Evolutionary conservation across 2,113 vertebrate genomes (phyloP), one percentile per base, ranked within the genome.

Genomic region (Girardinichthys multiradiatus): DNA sequence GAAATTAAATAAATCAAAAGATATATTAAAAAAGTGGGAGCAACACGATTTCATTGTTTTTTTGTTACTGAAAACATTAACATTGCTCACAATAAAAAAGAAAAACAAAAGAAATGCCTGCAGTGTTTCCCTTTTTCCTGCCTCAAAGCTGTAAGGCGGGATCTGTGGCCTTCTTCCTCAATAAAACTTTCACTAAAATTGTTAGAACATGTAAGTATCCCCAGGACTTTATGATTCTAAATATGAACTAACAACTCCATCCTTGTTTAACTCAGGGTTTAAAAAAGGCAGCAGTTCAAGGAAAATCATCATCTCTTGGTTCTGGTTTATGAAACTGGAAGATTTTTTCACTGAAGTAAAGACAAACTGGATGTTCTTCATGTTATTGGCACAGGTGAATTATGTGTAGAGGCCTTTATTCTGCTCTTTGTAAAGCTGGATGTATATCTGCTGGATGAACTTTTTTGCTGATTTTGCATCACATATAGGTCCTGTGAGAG

Each of bases 371-470:
- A 94, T 97, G 67, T 98, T 97, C 77, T 96, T 92, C 0, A 96
- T 98, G 87, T 96, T 96, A 0, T 95, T 97, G 35, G 95, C 95
- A n/a, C 95, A 96, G 4, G 95, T 96, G 88, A 95, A 96, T 87
- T 96, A 95, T 1, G 86, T 87, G 75, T 95, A 97, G 65, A 96
- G 94, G 27, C 78, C 76, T 76, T 95, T 95, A 15, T 92, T 86
- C 45, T 91, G 95, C 19, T 91, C 92, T 0, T 82, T 76, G 73
- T 96, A 95, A 73, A 2, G 8, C 21, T 2, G 90, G 89, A 28
- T 94, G 89, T 83, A 91, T 74, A 54, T 95, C 96, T 79, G 95
- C 94, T 62, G 94, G 89, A 97, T 96, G 82, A 96, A 98, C 58
- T 94, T 91, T 90, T 86, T 92, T 4, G 95, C 95, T 21, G 91